phyloP scores from a whole-genome alignment of 2,113 vertebrate species.

The Toxotes jaculatrix region DNA sequence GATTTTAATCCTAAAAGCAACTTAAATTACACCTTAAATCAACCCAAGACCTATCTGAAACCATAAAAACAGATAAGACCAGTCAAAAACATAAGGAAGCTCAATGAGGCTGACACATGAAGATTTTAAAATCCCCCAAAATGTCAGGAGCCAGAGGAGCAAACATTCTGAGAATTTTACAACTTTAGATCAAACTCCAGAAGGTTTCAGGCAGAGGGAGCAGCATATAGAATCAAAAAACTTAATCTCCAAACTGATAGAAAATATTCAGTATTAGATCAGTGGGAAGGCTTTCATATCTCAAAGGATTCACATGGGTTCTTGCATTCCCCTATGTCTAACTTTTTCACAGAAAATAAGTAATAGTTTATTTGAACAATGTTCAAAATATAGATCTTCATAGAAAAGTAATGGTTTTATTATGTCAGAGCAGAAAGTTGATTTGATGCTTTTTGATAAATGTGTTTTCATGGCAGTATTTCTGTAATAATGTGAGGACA shows the following conservation, averaged over 20 bases:
- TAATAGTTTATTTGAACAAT: slow-evolving; percentile 11
- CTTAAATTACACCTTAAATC: background rate
- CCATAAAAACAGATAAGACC: background rate
- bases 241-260: background rate
- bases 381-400: slow-evolving; percentile 11
- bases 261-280: background rate
- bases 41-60: background rate
- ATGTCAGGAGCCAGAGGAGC: background rate
- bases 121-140: background rate
- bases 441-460: slow-evolving; percentile 44
- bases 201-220: background rate
- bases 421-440: slow-evolving; percentile 34
- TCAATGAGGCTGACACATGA: background rate
- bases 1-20: background rate
- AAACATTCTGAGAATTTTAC: background rate
- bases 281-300: background rate
- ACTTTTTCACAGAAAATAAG: slow-evolving; percentile 7
- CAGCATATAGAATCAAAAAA: background rate
- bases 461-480: slow-evolving; percentile 54
- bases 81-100: background rate
- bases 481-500: slow-evolving; percentile 60
- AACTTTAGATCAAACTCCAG: background rate
- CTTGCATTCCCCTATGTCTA: background rate
- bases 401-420: slow-evolving; percentile 37
- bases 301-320: background rate